Base-by-base conservation (phyloP, 2,113 vertebrate species). In the Sakesphorus luctuosus region DNA sequence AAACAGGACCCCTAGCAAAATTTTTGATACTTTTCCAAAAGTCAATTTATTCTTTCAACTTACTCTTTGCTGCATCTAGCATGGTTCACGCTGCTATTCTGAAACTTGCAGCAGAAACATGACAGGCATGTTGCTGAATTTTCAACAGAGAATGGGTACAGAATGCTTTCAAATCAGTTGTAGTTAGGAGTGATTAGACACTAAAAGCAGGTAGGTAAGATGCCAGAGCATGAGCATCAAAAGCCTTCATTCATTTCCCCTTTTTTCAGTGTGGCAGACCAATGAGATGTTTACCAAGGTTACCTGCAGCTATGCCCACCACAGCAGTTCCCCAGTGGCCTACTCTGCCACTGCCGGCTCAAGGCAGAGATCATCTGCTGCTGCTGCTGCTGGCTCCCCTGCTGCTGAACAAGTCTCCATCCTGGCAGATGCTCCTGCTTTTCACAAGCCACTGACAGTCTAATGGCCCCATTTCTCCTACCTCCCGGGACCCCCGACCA, bases 401-500 rank as follows among this genome's bases (percentile, higher is more conserved):
- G 77, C 84, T 96, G 95, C 89, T 89, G 94, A 95, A 94, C 84
- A 82, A 59, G 80, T 83, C 69, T 81, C 77, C 80, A 87, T 55
- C 79, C 89, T 87, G 84, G 84, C 93, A 96, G 96, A 97, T 90
- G 95, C 82, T 74, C 68, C 92, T 84, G 82, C 84, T 96, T 96
- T 95, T 96, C 89, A 95, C 74, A 75, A 87, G 58, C 84, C 61
- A 84, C 79, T 90, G 82, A 93, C 90, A 91, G 79, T 49, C 89
- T 87, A 97, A 95, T 55, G 86, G 94, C 79, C 93, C 80, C 95
- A 87, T 83, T 91, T 90, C 82, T 92, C 66, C 77, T 86, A 90
- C 72, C 93, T 97, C 93, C 75, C 7, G 86, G 87, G 96, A 97
- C 74, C 83, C 84, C 78, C 75, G 47, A 92, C 92, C 91, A 95